These are phyloP conservation scores for Allobates femoralis DNA, from an alignment of 2,797 vertebrate species.

Conservation along the genomic window DNA sequence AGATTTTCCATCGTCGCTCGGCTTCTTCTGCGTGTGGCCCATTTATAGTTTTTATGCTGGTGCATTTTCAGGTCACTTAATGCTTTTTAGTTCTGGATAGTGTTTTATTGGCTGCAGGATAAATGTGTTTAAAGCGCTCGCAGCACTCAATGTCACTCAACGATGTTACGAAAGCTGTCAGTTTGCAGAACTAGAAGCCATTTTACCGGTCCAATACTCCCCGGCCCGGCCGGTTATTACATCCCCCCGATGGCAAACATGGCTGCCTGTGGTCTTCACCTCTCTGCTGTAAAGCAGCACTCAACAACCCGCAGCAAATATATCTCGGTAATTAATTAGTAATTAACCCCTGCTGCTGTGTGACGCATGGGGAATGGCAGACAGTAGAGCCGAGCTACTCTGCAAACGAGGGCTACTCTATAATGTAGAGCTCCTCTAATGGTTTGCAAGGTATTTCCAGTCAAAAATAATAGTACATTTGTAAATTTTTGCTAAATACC, in stretches of 20 bases:
- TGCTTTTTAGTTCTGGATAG: background rate
- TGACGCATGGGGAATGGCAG: background rate
- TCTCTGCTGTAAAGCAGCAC: background rate
- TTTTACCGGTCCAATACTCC: background rate
- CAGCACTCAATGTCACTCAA: background rate
- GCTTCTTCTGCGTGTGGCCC: background rate
- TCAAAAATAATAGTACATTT: background rate
- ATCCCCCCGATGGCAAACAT: background rate
- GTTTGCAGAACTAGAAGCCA: background rate
- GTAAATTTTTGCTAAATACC: background rate
- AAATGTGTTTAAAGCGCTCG: background rate
- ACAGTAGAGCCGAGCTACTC: background rate
- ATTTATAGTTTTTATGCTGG: background rate
- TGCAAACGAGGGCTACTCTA: background rate
- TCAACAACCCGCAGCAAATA: background rate
- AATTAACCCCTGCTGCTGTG: conserved; percentile 18
- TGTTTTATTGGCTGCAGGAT: conserved; percentile 11
- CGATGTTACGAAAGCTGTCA: background rate
- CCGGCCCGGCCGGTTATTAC: background rate
- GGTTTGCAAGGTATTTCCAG: background rate
- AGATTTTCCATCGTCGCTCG: background rate
- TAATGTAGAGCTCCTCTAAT: background rate
- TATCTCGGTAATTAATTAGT: background rate
- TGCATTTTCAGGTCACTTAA: conserved; percentile 5
- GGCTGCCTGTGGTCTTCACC: background rate